Evolutionary conservation across 2,797 vertebrate genomes (phyloP), one percentile per base, ranked within the genome.

Genomic region (Enoplosus armatus): DNA sequence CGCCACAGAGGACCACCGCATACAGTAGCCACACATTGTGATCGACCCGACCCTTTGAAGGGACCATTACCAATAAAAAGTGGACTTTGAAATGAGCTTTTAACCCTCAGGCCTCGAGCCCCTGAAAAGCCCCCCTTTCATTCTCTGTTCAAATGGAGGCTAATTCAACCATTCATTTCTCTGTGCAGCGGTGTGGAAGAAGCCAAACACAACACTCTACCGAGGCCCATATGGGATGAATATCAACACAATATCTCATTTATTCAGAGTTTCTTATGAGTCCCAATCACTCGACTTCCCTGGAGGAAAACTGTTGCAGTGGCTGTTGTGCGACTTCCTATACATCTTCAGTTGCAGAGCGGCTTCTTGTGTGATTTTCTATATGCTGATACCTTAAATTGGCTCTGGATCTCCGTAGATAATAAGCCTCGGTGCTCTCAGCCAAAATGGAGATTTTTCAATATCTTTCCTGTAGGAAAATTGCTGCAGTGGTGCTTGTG

Each of bases 81-180:
- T 10, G n/a, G 58, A 80, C 80, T 84, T 50, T 92, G 53, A 75
- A 77, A 83, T 6, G 50, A n/a, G 76, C 78, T 83, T 83, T 85
- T 82, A 77, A 72, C 86, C 74, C 66, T 26, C 41, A 1, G 43
- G 79, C 79, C 63, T 64, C 37, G 58, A 67, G 73, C 75, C 5
- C 47, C 54, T 59, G 50, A 54, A 56, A 11, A 18, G 16, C 22
- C 31, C 15, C 15, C 11, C 14, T 29, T 71, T 79, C 24, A 55
- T 61, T 75, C 65, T 55, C 29, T 10, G 55, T 39, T 74, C 47
- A 61, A 60, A 53, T 48, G 26, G 37, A 68, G 51, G 39, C 39
- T 59, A 29, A 72, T 58, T 45, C 63, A 69, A 0, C 33, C 43
- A 8, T 6, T 51, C 45, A 45, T 43, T 47, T 18, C 56, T 51